Percentiles rank a stretch among this genome's conserved stretches.
Conservation (phyloP, 2,113 vertebrate species). For the Periophthalmodon schlosseri region DNA sequence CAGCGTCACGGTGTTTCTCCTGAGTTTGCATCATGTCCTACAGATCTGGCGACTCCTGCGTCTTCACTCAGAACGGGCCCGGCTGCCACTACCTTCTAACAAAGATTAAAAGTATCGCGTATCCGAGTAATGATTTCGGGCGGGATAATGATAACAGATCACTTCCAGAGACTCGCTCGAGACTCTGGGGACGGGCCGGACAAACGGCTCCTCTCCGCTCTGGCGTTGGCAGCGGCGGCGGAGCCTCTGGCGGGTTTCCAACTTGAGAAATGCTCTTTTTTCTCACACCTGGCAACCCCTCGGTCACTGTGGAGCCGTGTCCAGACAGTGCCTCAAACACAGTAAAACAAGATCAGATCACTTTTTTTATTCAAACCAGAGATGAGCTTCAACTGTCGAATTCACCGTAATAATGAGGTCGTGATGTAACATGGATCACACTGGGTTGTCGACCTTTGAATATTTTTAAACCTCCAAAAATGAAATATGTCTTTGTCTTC, state of each 20-base stretch:
- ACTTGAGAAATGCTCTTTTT: conserved; percentile 16
- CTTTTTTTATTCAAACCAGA: background rate
- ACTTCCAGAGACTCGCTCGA: conserved; percentile 28
- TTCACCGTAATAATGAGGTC: too few species aligned
- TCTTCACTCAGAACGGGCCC: conserved; percentile 38
- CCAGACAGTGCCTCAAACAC: conserved; percentile 13
- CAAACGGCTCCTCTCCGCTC: conserved; percentile 31
- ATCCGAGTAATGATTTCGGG: conserved; percentile 47
- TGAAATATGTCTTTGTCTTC: too few species aligned
- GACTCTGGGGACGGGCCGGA: conserved; percentile 27
- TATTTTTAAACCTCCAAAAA: too few species aligned
- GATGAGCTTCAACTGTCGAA: too few species aligned
- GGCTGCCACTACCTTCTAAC: conserved; percentile 49
- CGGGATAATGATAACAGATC: conserved; percentile 47
- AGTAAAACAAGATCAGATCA: conserved; percentile 4
- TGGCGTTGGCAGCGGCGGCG: conserved; percentile 11
- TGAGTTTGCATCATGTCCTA: conserved; percentile 34
- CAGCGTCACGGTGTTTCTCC: conserved; percentile 8
- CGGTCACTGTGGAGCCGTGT: conserved; percentile 29
- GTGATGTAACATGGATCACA: too few species aligned
- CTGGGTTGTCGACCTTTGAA: too few species aligned
- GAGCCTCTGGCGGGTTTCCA: conserved; percentile 25
- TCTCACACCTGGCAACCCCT: conserved; percentile 28
- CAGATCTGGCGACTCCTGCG: conserved; percentile 42
- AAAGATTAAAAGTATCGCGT: conserved; percentile 53